Evolutionary conservation across 2,113 vertebrate genomes (phyloP), one percentile per base, ranked within the genome.

Genomic region (Stigmatopora nigra): DNA sequence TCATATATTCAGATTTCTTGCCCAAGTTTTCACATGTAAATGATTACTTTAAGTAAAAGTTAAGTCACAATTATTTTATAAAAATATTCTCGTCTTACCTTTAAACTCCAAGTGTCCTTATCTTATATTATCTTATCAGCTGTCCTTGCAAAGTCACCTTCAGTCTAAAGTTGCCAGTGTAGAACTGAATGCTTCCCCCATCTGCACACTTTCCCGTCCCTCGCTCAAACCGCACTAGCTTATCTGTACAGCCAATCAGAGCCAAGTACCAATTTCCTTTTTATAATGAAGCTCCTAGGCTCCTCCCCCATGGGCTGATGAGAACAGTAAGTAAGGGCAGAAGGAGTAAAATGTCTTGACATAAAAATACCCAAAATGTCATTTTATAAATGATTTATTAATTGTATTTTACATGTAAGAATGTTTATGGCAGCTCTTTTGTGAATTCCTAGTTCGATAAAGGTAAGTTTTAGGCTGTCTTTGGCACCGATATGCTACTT

Each of bases 101-200:
- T 61, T 66, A 51, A n/a, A 19, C 41, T 20, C 41, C 7, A 5
- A 8, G 4, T 6, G 17, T 60, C 36, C 36, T 38, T n/a, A 11
- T 44, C 55, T 68, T 61, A 71, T 65, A 53, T 66, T 47, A 31
- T 64, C 51, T 38, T 38, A 17, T 59, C 52, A 5, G 20, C 22
- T 6, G 36, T 59, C 57, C 35, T 11, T 51, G 59, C 68, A 72
- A 79, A 84, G 87, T 89, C 88, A 87, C 88, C 84, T 88, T 82
- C 66, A 83, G 78, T 81, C 74, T 72, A 86, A 82, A 73, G 85
- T 84, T 82, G 60, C 63, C 44, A 36, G 38, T 65, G 52, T 67
- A 47, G 47, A 22, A 65, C 51, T 61, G n/a, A 46, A 53, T 65
- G 36, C 76, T 53, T 56, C 53, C 67, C 45, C 48, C 38, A 8